These are phyloP conservation scores for Eulimnadia texana DNA, from an alignment of 1,140 invertebrate species.

Conservation along the genomic window DNA sequence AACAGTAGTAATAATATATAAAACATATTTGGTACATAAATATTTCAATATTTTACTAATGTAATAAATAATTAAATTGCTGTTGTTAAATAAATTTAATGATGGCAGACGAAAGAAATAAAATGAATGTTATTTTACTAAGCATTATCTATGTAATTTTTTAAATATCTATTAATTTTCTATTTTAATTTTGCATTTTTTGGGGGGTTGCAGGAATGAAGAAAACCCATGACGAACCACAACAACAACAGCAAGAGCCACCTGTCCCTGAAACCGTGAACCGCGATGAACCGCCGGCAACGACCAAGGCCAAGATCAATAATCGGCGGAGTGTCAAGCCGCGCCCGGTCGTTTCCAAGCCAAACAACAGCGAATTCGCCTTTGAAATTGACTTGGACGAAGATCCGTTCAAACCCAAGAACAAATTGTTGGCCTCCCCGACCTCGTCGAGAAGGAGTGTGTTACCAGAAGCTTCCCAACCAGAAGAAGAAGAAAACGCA, in stretches of 20 bases:
- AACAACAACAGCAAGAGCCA: background rate
- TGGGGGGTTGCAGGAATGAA: background rate
- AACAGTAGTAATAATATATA: too few relatives aligned
- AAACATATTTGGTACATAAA: background rate
- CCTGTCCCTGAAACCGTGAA: background rate
- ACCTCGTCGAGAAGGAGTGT: background rate
- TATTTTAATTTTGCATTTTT: too few relatives aligned
- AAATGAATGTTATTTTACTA: background rate
- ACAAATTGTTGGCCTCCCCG: constrained; percentile 9
- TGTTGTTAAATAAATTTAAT: background rate
- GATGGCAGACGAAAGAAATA: background rate
- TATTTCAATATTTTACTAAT: too few relatives aligned
- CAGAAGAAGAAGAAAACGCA: background rate
- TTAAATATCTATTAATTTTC: too few relatives aligned
- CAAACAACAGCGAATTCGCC: background rate
- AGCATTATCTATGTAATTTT: too few relatives aligned
- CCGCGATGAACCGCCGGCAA: background rate
- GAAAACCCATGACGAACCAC: background rate
- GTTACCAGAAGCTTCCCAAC: background rate
- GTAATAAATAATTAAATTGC: too few relatives aligned
- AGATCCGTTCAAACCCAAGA: constrained; percentile 7
- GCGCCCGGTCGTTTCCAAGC: background rate
- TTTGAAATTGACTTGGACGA: background rate
- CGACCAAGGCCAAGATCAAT: background rate
- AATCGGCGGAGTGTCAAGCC: background rate